These are phyloP conservation scores for Saccostrea glomerata DNA, from an alignment of 1,140 invertebrate genomes.

Conservation along the genomic window DNA sequence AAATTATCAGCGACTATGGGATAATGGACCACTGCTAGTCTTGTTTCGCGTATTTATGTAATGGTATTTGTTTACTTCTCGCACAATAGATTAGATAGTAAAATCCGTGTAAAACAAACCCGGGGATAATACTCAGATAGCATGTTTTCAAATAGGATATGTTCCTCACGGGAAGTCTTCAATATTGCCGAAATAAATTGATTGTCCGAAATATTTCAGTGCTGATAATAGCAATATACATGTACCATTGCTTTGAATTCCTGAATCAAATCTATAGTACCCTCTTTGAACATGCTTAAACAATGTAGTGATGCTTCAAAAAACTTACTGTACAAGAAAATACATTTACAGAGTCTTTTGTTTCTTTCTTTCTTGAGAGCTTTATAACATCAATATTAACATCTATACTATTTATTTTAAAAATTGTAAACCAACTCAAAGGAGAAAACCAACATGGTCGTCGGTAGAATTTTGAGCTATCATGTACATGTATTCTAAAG, in stretches of 20 bases:
- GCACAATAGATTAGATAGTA: conserved; percentile 40
- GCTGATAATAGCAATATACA: not conserved
- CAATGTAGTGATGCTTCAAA: too few species aligned
- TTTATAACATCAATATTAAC: too few species aligned
- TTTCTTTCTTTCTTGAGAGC: too few species aligned
- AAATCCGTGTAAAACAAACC: conserved; percentile 36
- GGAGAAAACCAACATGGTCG: not conserved
- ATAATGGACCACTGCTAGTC: conserved; percentile 52
- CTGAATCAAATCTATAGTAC: not conserved
- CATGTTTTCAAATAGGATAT: conserved; percentile 2
- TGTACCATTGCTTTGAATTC: not conserved
- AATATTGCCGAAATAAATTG: conserved; percentile 16
- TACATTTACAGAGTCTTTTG: too few species aligned
- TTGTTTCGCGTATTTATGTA: conserved; percentile 59
- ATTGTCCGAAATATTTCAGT: not conserved
- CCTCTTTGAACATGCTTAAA: too few species aligned
- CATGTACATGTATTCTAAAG: not conserved
- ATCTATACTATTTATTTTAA: too few species aligned
- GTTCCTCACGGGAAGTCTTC: conserved; percentile 6
- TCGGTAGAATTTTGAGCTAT: not conserved
- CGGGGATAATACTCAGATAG: conserved; percentile 5
- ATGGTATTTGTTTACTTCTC: conserved; percentile 50
- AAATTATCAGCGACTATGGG: conserved; percentile 52
- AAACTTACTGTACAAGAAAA: too few species aligned
- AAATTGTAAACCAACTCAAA: too few species aligned